Conservation (phyloP, 92 coral and sea anemone species). For the Phymanthus crucifer region DNA sequence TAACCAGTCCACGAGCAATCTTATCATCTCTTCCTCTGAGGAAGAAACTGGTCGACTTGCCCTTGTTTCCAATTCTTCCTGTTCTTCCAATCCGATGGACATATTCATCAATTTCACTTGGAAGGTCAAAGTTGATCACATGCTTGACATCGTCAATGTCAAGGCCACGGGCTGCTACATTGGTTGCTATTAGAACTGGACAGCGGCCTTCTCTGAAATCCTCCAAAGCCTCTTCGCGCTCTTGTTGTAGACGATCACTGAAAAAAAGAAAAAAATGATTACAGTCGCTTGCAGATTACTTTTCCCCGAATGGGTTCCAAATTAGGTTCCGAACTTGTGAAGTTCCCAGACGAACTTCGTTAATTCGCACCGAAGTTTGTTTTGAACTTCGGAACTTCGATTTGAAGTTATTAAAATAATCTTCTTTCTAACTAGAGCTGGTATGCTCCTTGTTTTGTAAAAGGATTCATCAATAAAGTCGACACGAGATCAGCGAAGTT, state of each 20-base stretch:
- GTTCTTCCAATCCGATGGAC: slow-evolving; percentile 94
- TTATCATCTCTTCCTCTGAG: slow-evolving; percentile 79
- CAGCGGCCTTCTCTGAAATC: slow-evolving; percentile 87
- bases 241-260: slow-evolving; percentile 84
- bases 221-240: slow-evolving; percentile 83
- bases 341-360: too few relatives aligned
- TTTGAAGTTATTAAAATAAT: too few relatives aligned
- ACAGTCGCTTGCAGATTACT: too few relatives aligned
- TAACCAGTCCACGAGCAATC: slow-evolving; percentile 86
- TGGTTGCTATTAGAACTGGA: slow-evolving; percentile 87
- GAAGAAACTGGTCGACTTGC: slow-evolving; percentile 84
- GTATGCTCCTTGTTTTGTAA: too few relatives aligned
- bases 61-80: slow-evolving; percentile 90
- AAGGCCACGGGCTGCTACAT: slow-evolving; percentile 94
- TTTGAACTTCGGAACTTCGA: too few relatives aligned
- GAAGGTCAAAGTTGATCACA: slow-evolving; percentile 88
- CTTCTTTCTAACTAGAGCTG: too few relatives aligned
- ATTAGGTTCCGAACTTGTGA: too few relatives aligned
- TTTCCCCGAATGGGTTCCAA: too few relatives aligned
- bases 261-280: slow-evolving; percentile 5
- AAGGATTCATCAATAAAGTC: too few relatives aligned
- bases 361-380: too few relatives aligned
- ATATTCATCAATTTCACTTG: slow-evolving; percentile 83
- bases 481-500: too few relatives aligned
- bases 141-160: slow-evolving; percentile 89